Evolutionary conservation across 2,888 invertebrate genomes (phyloP), one percentile per base, ranked within the genome.

Genomic region (Rhagonycha lutea): DNA sequence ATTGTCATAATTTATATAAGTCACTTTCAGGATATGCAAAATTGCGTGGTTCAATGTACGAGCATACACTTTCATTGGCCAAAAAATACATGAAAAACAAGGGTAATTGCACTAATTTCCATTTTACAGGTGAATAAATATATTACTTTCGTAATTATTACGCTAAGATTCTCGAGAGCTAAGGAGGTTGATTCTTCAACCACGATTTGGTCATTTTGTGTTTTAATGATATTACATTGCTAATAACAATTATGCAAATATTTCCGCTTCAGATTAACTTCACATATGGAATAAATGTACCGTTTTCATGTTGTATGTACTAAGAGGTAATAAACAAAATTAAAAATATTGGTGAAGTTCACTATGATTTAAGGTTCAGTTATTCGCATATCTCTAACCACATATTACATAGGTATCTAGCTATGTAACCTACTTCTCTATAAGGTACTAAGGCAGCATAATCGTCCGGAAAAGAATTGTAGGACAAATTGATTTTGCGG

Each of bases 371-470:
- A 70, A 69, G 47, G 74, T 74, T 75, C 74, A 70, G 75, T 78
- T 73, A 73, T 75, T 29, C 75, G 81, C 80, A 81, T 81, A 80
- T 83, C 47, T 47, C n/a, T 81, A 83, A 80, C 81, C 77, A 82
- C 81, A 83, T 81, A 83, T 83, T 83, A 83, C 81, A 81, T 82
- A 81, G 80, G 81, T 81, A 80, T 80, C 77, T 81, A 82, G 82
- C 81, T 74, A 79, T 73, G 79, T 82, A 84, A 83, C 83, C 83
- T 79, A 84, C 80, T 82, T 84, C 83, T 26, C 80, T 84, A 83
- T 81, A 84, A 81, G 84, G 84, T 72, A 69, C 68, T 72, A 77
- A 77, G 74, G 72, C 76, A 74, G 73, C 79, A 72, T 76, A 75
- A 70, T 29, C 69, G 73, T 75, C 76, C 78, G 77, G 79, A 77